Conservation (phyloP, 2,797 vertebrate genomes). For the Cynodonichthys magdalenae region DNA sequence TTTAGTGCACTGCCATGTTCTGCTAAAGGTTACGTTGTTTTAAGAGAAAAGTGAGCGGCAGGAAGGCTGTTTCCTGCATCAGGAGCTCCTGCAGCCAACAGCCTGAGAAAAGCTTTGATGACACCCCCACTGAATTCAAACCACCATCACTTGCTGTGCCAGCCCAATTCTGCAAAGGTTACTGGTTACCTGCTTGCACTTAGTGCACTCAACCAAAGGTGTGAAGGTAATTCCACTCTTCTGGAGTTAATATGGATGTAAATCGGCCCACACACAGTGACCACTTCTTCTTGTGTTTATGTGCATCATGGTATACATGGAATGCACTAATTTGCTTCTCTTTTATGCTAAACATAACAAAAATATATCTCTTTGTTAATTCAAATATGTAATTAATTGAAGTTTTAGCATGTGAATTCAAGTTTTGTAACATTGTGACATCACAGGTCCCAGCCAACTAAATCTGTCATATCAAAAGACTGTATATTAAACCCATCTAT, state of each 20-base stretch:
- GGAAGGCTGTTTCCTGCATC: constrained; percentile 73
- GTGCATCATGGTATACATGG: not conserved
- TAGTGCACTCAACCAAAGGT: constrained; percentile 40
- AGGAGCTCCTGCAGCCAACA: constrained; percentile 63
- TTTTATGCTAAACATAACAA: not conserved
- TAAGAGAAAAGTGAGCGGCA: constrained; percentile 69
- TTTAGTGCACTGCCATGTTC: constrained; percentile 43
- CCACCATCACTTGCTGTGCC: constrained; percentile 37
- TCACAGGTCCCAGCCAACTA: not conserved
- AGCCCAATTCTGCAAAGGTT: constrained; percentile 57
- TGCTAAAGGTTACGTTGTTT: constrained; percentile 72
- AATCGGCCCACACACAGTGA: constrained; percentile 37
- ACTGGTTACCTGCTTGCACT: constrained; percentile 53
- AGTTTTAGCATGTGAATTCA: too few species aligned
- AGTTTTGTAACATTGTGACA: not conserved
- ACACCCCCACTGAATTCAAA: constrained; percentile 59
- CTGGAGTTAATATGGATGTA: constrained; percentile 23
- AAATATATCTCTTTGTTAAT: too few species aligned
- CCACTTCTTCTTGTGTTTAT: constrained; percentile 16
- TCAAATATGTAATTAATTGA: too few species aligned
- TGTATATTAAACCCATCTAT: too few species aligned
- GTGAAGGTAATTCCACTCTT: constrained; percentile 54
- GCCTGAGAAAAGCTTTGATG: constrained; percentile 73
- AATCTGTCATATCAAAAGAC: too few species aligned
- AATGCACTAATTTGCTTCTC: not conserved